Evolutionary conservation across 2,113 vertebrate genomes (phyloP).

Genomic region (Pomatorhinus ruficollis): DNA sequence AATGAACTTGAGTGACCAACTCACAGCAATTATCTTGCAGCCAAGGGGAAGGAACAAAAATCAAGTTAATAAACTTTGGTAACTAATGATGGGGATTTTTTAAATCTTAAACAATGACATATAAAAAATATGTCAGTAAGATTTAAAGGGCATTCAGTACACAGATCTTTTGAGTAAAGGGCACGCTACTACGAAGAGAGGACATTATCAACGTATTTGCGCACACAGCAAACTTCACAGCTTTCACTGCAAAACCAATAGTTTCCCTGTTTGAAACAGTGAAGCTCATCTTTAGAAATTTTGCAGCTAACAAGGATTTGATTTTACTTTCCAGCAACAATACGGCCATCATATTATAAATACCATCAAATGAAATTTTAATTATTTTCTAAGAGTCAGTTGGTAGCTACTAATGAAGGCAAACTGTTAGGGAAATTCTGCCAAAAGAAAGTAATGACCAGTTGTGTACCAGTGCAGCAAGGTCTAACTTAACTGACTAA

Average conservation of each 20-base stretch:
- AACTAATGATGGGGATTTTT: neutral
- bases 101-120: neutral
- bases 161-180: neutral
- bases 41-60: neutral
- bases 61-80: neutral
- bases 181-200: neutral
- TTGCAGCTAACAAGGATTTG: neutral
- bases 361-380: neutral
- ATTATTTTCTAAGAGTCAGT: constrained; percentile 31
- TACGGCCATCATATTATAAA: neutral
- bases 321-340: constrained; percentile 36
- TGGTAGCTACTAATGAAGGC: constrained; percentile 34
- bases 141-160: neutral
- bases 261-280: neutral
- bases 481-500: neutral
- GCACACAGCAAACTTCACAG: neutral
- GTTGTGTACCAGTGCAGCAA: constrained; percentile 3
- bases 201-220: neutral
- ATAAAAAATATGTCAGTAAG: neutral
- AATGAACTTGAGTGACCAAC: neutral
- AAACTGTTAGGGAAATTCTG: constrained; percentile 13
- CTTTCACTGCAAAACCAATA: neutral
- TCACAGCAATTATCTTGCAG: neutral
- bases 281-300: neutral
- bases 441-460: constrained; percentile 39